Evolutionary conservation across 2,113 vertebrate genomes (phyloP).

Genomic region (Gopherus evgoodei): DNA sequence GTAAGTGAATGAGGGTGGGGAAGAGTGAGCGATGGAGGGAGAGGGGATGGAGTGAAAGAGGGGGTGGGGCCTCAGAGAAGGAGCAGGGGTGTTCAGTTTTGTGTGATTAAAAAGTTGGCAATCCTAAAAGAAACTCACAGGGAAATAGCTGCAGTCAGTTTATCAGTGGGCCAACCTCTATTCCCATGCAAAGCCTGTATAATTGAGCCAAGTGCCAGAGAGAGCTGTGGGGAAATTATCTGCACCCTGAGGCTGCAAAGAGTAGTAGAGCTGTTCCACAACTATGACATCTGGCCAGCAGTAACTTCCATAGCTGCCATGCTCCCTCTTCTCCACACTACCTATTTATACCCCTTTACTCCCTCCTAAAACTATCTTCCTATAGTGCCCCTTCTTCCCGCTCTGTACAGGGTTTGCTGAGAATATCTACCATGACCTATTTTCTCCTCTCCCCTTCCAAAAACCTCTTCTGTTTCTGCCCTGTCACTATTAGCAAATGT

Average conservation of each 20-base stretch:
- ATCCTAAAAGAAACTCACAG: not conserved
- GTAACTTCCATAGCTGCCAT: not conserved
- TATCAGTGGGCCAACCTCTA: slow-evolving; percentile 29
- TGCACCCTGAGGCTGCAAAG: not conserved
- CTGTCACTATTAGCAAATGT: not conserved
- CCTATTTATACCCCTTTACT: not conserved
- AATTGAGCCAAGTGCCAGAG: not conserved
- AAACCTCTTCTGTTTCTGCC: not conserved
- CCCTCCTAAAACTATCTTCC: not conserved
- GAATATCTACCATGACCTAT: not conserved
- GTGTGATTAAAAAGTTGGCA: too few relatives aligned
- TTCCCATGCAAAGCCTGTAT: not conserved
- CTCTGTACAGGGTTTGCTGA: not conserved
- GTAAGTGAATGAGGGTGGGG: too few relatives aligned
- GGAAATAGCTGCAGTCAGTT: not conserved
- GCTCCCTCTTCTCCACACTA: not conserved
- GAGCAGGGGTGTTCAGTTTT: too few relatives aligned
- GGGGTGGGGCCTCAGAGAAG: too few relatives aligned
- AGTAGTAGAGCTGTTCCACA: not conserved
- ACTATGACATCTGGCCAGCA: not conserved
- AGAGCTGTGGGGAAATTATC: not conserved
- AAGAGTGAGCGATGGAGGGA: too few relatives aligned
- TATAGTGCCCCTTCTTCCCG: not conserved
- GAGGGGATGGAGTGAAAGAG: too few relatives aligned
- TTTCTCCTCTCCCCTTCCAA: not conserved